Conservation (phyloP, 2,888 invertebrate genomes). For the Abscondita cerata region DNA sequence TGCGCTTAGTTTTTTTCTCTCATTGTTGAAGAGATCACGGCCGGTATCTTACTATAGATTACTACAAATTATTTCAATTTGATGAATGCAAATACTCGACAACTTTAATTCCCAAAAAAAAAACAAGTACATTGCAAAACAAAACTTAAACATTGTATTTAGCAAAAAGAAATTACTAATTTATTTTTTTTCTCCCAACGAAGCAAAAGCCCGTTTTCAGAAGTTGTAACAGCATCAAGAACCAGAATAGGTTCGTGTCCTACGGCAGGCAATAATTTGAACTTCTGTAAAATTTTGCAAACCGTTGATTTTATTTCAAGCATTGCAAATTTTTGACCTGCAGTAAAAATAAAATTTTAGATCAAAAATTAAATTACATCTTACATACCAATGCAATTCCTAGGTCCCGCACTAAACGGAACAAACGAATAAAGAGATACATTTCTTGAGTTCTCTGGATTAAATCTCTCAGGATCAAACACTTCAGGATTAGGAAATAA, state of each 20-base stretch:
- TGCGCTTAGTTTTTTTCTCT: too few relatives aligned
- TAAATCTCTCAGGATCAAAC: slow-evolving; percentile 64
- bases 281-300: slow-evolving; percentile 62
- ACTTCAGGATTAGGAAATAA: slow-evolving; percentile 63
- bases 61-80: too few relatives aligned
- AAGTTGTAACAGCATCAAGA: slow-evolving; percentile 60
- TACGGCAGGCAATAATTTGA: slow-evolving; percentile 48
- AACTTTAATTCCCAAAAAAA: too few relatives aligned
- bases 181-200: slow-evolving; percentile 42
- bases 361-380: too few relatives aligned
- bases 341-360: neutral
- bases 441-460: slow-evolving; percentile 48
- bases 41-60: too few relatives aligned
- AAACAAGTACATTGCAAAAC: too few relatives aligned
- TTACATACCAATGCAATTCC: slow-evolving; percentile 66
- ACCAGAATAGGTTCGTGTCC: slow-evolving; percentile 58
- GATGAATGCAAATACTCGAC: too few relatives aligned
- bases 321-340: slow-evolving; percentile 60
- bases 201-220: slow-evolving; percentile 59
- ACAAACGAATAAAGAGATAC: slow-evolving; percentile 63
- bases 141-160: too few relatives aligned
- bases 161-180: too few relatives aligned
- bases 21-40: too few relatives aligned
- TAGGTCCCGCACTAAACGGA: slow-evolving; percentile 70
- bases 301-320: slow-evolving; percentile 63